A percentile compares a stretch with the other conserved stretches of the same genome.
Conservation (phyloP, 1,140 invertebrate genomes). For the Drosophila aff. region DNA sequence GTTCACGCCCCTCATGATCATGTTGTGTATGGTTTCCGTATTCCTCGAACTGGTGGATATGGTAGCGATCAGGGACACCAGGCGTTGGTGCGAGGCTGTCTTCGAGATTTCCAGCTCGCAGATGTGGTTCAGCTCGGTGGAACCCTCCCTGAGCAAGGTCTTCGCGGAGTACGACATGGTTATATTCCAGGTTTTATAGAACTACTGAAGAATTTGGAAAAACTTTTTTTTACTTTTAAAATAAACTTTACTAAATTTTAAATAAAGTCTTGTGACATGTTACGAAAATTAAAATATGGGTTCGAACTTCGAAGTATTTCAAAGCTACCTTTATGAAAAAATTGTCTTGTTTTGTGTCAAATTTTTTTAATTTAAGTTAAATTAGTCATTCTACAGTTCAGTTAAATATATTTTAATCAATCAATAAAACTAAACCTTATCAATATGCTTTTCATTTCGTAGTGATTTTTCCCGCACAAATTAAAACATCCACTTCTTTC, state of each 20-base stretch:
- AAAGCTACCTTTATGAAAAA: neutral
- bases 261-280: conserved; percentile 1
- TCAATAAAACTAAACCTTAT: neutral
- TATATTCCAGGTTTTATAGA: neutral
- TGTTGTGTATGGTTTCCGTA: conserved; percentile 93
- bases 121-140: conserved; percentile 94
- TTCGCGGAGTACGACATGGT: conserved; percentile 46
- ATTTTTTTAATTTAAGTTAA: neutral
- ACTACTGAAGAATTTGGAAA: conserved; percentile 4
- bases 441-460: neutral
- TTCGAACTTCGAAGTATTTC: neutral
- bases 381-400: neutral
- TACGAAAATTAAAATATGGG: conserved; percentile 4
- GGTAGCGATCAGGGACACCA: conserved; percentile 98
- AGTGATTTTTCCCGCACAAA: neutral
- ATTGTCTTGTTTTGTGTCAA: neutral
- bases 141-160: conserved; percentile 83
- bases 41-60: conserved; percentile 97
- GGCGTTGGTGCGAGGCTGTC: conserved; percentile 91
- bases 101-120: conserved; percentile 95
- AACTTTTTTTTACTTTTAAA: neutral
- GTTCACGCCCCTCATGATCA: conserved; percentile 99
- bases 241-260: neutral
- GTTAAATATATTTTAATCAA: neutral
- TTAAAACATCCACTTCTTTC: neutral